Evolutionary conservation across 2,888 invertebrate species (phyloP).

Genomic region (Hydrotaea diabolus): DNA sequence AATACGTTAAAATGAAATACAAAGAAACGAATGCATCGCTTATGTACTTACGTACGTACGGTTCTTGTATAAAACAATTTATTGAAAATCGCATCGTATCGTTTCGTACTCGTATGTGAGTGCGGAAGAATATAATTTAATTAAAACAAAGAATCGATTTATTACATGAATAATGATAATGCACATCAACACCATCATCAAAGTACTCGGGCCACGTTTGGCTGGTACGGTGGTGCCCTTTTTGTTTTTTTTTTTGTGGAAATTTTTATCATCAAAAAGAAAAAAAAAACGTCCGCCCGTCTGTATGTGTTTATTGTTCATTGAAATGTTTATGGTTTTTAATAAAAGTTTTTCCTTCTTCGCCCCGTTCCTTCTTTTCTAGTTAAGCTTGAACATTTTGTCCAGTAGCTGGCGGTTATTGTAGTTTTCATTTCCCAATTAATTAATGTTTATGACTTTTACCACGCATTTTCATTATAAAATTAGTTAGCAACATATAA

Average conservation of each 20-base stretch:
- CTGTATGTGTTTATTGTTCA: conserved; percentile 43
- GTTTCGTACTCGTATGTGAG: neutral
- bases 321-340: conserved; percentile 67
- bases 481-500: conserved; percentile 60
- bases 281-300: conserved; percentile 22
- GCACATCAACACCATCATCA: neutral
- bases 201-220: neutral
- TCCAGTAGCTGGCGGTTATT: conserved; percentile 35
- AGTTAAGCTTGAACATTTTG: neutral
- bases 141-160: conserved; percentile 39
- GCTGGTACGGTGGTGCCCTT: neutral
- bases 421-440: conserved; percentile 62
- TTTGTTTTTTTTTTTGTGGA: neutral
- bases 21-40: neutral
- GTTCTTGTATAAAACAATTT: neutral
- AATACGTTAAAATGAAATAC: neutral
- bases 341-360: conserved; percentile 58
- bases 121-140: conserved; percentile 23
- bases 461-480: conserved; percentile 67
- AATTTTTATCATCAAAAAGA: conserved; percentile 49
- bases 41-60: neutral
- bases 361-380: conserved; percentile 8
- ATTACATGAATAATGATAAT: conserved; percentile 28
- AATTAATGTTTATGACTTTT: conserved; percentile 67
- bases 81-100: neutral